Conservation (phyloP, 92 coral and sea anemone species). For the Actinostola sp. region DNA sequence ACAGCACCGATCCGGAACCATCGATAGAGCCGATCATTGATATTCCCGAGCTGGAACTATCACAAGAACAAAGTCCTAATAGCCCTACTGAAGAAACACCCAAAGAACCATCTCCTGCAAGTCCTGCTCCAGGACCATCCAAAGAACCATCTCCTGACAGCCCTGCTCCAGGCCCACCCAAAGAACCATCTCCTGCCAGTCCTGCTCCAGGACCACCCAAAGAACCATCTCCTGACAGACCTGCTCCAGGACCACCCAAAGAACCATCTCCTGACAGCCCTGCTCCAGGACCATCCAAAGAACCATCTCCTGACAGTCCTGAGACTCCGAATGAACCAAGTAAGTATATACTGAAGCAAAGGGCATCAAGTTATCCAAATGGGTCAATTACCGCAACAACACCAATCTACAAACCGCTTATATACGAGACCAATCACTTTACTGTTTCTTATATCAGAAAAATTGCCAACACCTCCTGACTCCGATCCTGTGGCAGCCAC, state of each 20-base stretch:
- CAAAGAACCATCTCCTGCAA: not conserved
- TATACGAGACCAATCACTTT: not conserved
- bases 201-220: slow-evolving; percentile 1
- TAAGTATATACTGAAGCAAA: not conserved
- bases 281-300: not conserved
- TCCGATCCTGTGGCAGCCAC: not conserved
- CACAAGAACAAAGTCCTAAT: not conserved
- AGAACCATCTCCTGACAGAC: not conserved
- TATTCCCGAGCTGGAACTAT: not conserved
- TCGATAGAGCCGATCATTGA: not conserved
- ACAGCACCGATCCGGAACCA: not conserved
- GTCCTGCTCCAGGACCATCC: too few relatives aligned
- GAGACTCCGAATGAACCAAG: not conserved
- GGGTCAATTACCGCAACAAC: too few relatives aligned
- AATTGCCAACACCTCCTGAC: not conserved
- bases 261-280: slow-evolving; percentile 1
- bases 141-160: not conserved
- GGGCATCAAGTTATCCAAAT: too few relatives aligned
- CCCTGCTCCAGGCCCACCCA: not conserved
- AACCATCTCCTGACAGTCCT: not conserved
- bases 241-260: not conserved
- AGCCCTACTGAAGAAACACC: not conserved
- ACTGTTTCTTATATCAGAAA: not conserved
- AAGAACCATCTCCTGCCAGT: not conserved
- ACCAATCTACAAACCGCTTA: too few relatives aligned